Percentiles rank a stretch among this genome's conserved stretches.
Evolutionary conservation across 2,888 invertebrate genomes (phyloP).

Genomic region (Syritta pipiens): DNA sequence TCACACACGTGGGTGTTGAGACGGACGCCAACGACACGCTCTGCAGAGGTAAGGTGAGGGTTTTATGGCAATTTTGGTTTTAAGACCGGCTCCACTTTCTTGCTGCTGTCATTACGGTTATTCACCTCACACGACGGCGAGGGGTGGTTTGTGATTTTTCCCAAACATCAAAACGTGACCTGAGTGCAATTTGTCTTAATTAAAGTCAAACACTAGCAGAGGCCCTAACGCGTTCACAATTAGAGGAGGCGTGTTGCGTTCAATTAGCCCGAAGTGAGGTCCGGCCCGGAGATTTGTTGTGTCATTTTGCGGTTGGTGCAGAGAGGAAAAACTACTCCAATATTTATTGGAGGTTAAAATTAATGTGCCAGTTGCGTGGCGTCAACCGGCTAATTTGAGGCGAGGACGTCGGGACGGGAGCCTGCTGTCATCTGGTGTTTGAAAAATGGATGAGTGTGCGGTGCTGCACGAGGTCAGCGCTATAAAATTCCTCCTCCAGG

Average conservation of each 20-base stretch:
- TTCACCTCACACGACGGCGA: no score
- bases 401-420: neutral
- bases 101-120: neutral
- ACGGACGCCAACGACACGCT: no score
- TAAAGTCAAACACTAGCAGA: neutral
- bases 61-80: neutral
- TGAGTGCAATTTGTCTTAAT: conserved; percentile 15
- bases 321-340: conserved; percentile 8
- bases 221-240: neutral
- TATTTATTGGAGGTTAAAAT: conserved; percentile 18
- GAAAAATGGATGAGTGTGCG: neutral
- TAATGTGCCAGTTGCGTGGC: conserved; percentile 12
- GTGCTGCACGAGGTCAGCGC: no score
- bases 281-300: neutral
- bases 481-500: no score
- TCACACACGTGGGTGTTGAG: no score
- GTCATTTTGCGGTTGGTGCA: neutral
- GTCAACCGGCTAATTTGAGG: neutral
- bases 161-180: neutral
- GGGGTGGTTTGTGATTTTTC: no score
- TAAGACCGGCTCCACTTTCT: neutral
- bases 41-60: neutral
- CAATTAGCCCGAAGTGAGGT: neutral
- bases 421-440: neutral
- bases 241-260: neutral